Evolutionary conservation across 2,797 vertebrate genomes (phyloP).

Genomic region (Urophycis tenuis): DNA sequence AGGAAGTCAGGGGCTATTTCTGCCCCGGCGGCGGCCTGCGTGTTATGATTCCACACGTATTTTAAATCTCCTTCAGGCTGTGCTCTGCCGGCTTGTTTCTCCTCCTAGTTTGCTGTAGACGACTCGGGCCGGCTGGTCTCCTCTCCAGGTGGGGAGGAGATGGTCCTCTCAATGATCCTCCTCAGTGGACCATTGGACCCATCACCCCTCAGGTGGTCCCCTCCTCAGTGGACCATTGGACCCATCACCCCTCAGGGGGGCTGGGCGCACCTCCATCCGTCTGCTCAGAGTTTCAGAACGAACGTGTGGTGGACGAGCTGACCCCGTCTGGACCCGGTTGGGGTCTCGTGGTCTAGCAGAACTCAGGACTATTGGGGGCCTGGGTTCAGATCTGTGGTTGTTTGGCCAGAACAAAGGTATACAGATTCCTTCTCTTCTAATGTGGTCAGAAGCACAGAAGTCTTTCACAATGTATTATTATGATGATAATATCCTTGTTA

Average conservation of each 20-base stretch:
- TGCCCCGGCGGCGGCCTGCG: not conserved
- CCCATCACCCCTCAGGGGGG: too few species aligned
- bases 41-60: not conserved
- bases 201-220: too few species aligned
- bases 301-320: too few species aligned
- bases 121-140: too few species aligned
- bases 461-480: not conserved
- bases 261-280: too few species aligned
- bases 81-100: not conserved
- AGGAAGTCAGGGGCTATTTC: not conserved
- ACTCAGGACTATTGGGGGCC: not conserved
- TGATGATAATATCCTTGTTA: too few species aligned
- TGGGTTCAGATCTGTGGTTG: not conserved
- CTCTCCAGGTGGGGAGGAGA: too few species aligned
- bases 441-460: not conserved
- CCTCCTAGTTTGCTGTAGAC: not conserved
- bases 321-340: not conserved
- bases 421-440: not conserved
- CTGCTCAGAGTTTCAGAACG: too few species aligned
- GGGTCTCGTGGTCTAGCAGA: not conserved
- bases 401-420: not conserved
- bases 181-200: too few species aligned
- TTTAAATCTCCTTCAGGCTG: not conserved
- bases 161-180: too few species aligned
- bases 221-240: too few species aligned